phyloP scores from a whole-genome alignment of 2,797 vertebrate species.

The Avahi laniger region DNA sequence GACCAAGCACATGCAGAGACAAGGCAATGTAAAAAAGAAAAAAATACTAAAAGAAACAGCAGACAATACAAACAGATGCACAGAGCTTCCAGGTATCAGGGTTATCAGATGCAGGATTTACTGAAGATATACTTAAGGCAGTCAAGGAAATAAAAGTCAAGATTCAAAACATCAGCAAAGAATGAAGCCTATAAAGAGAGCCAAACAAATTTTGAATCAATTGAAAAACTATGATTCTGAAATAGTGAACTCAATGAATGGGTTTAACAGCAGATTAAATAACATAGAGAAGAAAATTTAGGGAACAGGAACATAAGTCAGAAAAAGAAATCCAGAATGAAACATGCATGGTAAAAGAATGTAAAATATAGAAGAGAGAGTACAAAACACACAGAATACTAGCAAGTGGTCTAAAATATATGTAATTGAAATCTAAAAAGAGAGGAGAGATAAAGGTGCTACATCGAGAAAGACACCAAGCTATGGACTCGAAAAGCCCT shows the following conservation, averaged over 20 bases:
- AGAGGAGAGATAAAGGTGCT: neutral
- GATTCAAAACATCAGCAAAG: neutral
- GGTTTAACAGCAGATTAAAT: neutral
- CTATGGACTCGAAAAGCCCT: neutral
- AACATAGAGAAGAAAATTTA: neutral
- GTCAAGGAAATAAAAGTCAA: neutral
- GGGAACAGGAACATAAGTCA: neutral
- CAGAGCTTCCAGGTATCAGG: neutral
- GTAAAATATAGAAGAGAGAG: neutral
- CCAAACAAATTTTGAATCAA: neutral
- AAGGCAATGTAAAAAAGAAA: neutral
- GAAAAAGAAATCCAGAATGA: neutral
- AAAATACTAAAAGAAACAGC: neutral
- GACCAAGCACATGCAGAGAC: neutral
- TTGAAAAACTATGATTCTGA: neutral
- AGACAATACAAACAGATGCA: neutral
- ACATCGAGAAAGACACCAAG: neutral
- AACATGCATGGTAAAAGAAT: neutral
- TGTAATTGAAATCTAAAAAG: neutral
- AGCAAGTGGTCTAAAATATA: neutral
- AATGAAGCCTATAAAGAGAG: neutral
- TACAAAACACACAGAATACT: neutral
- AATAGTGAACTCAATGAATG: neutral
- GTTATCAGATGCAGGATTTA: neutral
- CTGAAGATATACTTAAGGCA: neutral